These are phyloP conservation scores for Pachydiplax longipennis DNA, from an alignment of 2,888 invertebrate species.

Conservation along the genomic window DNA sequence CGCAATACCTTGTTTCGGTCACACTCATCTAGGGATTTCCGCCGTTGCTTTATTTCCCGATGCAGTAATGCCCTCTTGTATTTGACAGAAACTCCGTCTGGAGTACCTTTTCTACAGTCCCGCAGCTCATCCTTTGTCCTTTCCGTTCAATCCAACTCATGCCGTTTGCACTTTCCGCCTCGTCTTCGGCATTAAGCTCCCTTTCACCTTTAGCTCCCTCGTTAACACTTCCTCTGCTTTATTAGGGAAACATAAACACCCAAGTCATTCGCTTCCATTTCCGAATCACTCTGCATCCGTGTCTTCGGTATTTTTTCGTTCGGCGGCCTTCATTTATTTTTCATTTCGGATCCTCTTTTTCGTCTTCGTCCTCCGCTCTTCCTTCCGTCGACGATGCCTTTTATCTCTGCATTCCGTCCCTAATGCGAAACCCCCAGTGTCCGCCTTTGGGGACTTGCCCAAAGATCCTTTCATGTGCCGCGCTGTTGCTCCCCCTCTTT, in stretches of 20 bases:
- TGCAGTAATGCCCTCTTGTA: not conserved
- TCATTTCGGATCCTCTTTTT: not conserved
- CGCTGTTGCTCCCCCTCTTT: not conserved
- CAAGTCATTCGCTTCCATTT: not conserved
- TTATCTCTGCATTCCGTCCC: no score
- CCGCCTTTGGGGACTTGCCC: not conserved
- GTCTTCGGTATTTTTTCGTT: slow-evolving; percentile 5
- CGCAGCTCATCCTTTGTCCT: not conserved
- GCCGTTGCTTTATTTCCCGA: not conserved
- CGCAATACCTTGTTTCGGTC: no score
- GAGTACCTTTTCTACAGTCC: not conserved
- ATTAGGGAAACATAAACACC: slow-evolving; percentile 27
- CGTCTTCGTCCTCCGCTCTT: not conserved
- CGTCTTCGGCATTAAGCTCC: not conserved
- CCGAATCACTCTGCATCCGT: not conserved
- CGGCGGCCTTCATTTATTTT: slow-evolving; percentile 29
- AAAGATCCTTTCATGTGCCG: not conserved
- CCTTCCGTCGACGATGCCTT: not conserved
- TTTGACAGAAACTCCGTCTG: not conserved
- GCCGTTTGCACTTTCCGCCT: not conserved
- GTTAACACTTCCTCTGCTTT: not conserved
- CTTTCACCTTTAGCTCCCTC: not conserved
- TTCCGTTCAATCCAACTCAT: not conserved
- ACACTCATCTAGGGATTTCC: not conserved
- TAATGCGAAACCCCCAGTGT: not conserved